These are phyloP conservation scores for Lemur catta DNA, from an alignment of 2,797 vertebrate genomes.

Conservation along the genomic window DNA sequence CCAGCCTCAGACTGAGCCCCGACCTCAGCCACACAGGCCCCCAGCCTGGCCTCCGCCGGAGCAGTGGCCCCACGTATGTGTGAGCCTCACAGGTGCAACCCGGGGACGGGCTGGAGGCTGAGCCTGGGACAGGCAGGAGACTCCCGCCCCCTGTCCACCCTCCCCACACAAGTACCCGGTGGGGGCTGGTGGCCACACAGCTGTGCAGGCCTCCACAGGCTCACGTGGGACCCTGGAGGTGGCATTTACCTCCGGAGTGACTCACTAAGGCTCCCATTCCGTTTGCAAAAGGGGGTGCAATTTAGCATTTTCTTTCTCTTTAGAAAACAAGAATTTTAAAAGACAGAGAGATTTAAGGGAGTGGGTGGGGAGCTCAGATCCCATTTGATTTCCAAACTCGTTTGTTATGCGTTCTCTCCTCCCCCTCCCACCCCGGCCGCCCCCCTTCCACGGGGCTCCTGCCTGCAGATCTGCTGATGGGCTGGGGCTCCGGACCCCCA, in stretches of 20 bases:
- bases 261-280: slow-evolving; percentile 61
- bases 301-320: slow-evolving; percentile 74
- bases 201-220: slow-evolving; percentile 39
- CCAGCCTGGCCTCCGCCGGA: not conserved
- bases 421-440: not conserved
- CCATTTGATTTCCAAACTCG: slow-evolving; percentile 61
- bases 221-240: slow-evolving; percentile 56
- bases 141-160: not conserved
- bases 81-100: not conserved
- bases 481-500: not conserved
- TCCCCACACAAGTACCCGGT: not conserved
- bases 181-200: slow-evolving; percentile 19
- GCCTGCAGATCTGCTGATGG: not conserved
- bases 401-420: slow-evolving; percentile 47
- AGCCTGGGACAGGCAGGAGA: not conserved
- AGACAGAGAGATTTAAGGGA: slow-evolving; percentile 53
- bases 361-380: slow-evolving; percentile 70
- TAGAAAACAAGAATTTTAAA: slow-evolving; percentile 70
- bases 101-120: not conserved
- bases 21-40: not conserved
- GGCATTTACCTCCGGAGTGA: slow-evolving; percentile 72
- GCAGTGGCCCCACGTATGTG: not conserved
- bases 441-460: not conserved
- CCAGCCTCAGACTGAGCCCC: not conserved
- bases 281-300: slow-evolving; percentile 62